These are phyloP conservation scores for Entelurus aequoreus DNA, from an alignment of 2,113 vertebrate species.

Conservation along the genomic window DNA sequence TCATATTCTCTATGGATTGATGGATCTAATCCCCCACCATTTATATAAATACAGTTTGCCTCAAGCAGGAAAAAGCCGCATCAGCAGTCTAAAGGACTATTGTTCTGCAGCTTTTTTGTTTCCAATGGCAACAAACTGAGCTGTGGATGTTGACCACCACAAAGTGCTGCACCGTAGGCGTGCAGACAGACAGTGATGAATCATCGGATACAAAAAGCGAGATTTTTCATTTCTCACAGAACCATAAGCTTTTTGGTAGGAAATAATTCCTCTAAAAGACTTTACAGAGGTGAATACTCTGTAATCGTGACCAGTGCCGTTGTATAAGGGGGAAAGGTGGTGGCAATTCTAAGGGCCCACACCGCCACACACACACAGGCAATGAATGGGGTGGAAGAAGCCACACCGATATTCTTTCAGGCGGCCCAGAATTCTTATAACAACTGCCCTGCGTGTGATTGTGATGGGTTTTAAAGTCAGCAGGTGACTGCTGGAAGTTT, in stretches of 20 bases:
- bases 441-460: not conserved
- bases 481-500: constrained; percentile 7
- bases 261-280: constrained; percentile 3
- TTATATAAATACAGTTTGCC: not conserved
- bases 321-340: too few species aligned
- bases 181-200: not conserved
- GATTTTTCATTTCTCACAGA: constrained; percentile 1
- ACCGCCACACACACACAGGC: too few species aligned
- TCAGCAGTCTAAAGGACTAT: constrained; percentile 3
- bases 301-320: too few species aligned
- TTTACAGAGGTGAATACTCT: not conserved
- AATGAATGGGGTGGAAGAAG: too few species aligned
- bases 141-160: constrained; percentile 8
- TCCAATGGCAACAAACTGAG: constrained; percentile 2
- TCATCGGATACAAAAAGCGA: not conserved
- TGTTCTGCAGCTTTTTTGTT: constrained; percentile 6
- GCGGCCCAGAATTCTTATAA: too few species aligned
- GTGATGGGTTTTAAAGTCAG: not conserved
- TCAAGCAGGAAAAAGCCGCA: not conserved
- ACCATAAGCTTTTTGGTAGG: not conserved
- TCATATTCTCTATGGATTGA: not conserved
- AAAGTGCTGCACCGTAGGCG: not conserved
- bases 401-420: too few species aligned
- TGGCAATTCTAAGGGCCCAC: too few species aligned
- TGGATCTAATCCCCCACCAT: constrained; percentile 7